Evolutionary conservation across 1,140 invertebrate genomes (phyloP).

Genomic region (fruit fly (Drosophila melanogaster)): Release_6_plus_ISO1_MT NT_033777.3:7863001-7863500

Average conservation of each 20-base stretch:
- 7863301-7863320: constrained; percentile 39
- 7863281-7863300: constrained; percentile 46
- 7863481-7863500: no score
- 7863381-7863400: neutral
- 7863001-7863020: constrained; percentile 90
- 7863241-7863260: constrained; percentile 38
- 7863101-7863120: constrained; percentile 22
- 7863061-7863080: constrained; percentile 47
- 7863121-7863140: constrained; percentile 47
- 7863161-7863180: constrained; percentile 54
- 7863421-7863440: neutral
- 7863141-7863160: constrained; percentile 52
- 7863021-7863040: constrained; percentile 86
- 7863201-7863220: constrained; percentile 72
- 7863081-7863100: constrained; percentile 45
- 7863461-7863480: no score
- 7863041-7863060: constrained; percentile 89
- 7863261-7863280: constrained; percentile 21
- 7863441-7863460: neutral
- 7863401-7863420: neutral
- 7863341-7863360: constrained; percentile 45
- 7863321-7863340: constrained; percentile 20
- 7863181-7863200: constrained; percentile 70
- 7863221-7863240: constrained; percentile 63
- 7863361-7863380: neutral